Evolutionary conservation across 2,113 vertebrate species (phyloP).

Genomic region (Xiphophorus hellerii): DNA sequence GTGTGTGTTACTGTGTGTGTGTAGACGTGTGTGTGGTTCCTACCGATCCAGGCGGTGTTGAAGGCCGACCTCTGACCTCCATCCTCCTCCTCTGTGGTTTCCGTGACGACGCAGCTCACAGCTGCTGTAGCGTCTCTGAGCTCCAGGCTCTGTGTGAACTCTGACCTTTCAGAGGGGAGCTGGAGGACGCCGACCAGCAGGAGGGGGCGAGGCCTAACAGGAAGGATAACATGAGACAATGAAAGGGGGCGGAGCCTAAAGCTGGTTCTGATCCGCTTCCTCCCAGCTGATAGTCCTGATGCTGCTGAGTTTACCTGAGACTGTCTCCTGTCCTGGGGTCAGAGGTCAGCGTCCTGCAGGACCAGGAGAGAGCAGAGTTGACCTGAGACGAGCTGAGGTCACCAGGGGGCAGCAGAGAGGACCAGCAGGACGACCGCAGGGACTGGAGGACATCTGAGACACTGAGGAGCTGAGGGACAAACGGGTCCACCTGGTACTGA

Average conservation of each 20-base stretch:
- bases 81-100: slow-evolving; percentile 52
- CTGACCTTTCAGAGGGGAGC: slow-evolving; percentile 27
- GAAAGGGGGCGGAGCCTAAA: slow-evolving; percentile 42
- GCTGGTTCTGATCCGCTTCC: not conserved
- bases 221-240: not conserved
- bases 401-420: slow-evolving; percentile 71
- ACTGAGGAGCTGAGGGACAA: slow-evolving; percentile 63
- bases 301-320: slow-evolving; percentile 24
- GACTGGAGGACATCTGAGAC: slow-evolving; percentile 61
- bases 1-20: not conserved
- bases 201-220: slow-evolving; percentile 41
- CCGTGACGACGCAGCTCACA: slow-evolving; percentile 81
- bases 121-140: slow-evolving; percentile 80
- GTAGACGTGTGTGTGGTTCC: not conserved
- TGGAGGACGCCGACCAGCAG: slow-evolving; percentile 71
- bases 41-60: slow-evolving; percentile 80
- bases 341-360: slow-evolving; percentile 51
- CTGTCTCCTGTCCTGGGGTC: slow-evolving; percentile 12
- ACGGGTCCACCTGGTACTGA: slow-evolving; percentile 73
- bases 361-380: slow-evolving; percentile 82
- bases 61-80: slow-evolving; percentile 53
- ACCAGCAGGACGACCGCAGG: slow-evolving; percentile 72
- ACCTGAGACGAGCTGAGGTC: slow-evolving; percentile 76
- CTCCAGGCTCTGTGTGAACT: slow-evolving; percentile 64
- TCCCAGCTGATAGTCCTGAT: not conserved